Evolutionary conservation across 2,113 vertebrate species (phyloP).

Genomic region (Macquaria australasica): DNA sequence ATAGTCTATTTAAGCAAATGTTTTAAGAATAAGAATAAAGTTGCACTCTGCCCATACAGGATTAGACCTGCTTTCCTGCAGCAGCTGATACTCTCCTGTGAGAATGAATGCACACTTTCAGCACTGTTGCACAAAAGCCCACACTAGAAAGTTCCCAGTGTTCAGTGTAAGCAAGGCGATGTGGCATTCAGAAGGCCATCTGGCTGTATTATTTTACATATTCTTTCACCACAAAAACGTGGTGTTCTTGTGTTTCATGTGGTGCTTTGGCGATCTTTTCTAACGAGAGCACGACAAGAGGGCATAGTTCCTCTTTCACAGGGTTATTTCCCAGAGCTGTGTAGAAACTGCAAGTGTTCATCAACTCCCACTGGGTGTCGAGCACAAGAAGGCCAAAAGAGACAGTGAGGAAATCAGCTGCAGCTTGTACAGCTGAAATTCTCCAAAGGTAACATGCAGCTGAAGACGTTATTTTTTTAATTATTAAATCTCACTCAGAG

Average conservation of each 20-base stretch:
- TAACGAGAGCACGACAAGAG: conserved; percentile 69
- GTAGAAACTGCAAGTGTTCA: conserved; percentile 67
- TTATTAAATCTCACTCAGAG: conserved; percentile 2
- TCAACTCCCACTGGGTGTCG: conserved; percentile 63
- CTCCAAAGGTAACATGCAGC: conserved; percentile 39
- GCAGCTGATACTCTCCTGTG: conserved; percentile 78
- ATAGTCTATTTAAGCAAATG: not conserved
- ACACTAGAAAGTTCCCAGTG: conserved; percentile 84
- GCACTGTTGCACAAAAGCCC: conserved; percentile 80
- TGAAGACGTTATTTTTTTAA: not conserved
- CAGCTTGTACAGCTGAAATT: conserved; percentile 30
- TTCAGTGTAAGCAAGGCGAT: conserved; percentile 75
- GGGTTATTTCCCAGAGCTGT: conserved; percentile 73
- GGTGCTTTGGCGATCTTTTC: conserved; percentile 70
- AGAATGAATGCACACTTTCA: conserved; percentile 85
- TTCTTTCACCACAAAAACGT: conserved; percentile 83
- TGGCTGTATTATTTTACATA: conserved; percentile 89
- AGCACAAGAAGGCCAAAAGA: conserved; percentile 41
- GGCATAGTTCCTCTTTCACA: conserved; percentile 81
- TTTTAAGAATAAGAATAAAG: conserved; percentile 27
- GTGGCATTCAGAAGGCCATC: conserved; percentile 84
- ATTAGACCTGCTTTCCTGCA: conserved; percentile 63
- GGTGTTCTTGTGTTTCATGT: conserved; percentile 82
- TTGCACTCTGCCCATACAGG: conserved; percentile 40
- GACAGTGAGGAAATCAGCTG: conserved; percentile 59